phyloP scores from a whole-genome alignment of 37 sponge, comb jelly and placozoan genomes.

The Axinella damicornis region DNA sequence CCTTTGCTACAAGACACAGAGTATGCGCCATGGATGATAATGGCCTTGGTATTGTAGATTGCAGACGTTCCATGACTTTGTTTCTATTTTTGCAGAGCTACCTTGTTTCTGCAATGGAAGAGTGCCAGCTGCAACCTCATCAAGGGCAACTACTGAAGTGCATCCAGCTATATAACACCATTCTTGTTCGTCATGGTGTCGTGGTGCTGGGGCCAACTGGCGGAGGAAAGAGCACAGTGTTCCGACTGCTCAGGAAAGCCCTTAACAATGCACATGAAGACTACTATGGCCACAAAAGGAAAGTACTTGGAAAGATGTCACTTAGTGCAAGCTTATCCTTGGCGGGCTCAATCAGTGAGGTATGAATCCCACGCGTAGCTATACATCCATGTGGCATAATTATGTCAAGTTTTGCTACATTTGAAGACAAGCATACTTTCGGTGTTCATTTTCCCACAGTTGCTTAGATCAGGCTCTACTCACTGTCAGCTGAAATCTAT shows the following conservation, averaged over 20 bases:
- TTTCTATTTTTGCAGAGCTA: conserved; percentile 8
- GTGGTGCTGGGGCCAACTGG: conserved; percentile 83
- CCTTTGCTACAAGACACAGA: no score
- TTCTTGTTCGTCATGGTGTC: conserved; percentile 80
- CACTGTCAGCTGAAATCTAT: conserved; percentile 57
- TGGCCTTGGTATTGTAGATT: no score
- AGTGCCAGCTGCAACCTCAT: conserved; percentile 14
- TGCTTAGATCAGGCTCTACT: background rate
- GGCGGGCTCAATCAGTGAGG: no score
- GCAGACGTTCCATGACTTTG: background rate
- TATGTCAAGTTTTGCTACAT: no score
- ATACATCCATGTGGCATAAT: no score
- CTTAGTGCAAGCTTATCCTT: background rate
- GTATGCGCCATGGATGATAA: no score
- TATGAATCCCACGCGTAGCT: no score
- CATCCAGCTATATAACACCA: conserved; percentile 66
- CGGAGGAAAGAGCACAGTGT: conserved; percentile 73
- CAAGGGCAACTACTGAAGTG: conserved; percentile 54
- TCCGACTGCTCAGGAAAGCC: conserved; percentile 64
- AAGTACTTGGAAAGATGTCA: background rate
- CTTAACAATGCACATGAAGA: conserved; percentile 37
- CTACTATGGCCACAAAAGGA: conserved; percentile 16
- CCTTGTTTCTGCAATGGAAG: conserved; percentile 2
- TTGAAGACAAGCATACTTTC: no score
- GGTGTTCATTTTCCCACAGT: background rate